These are phyloP conservation scores for Deroptyus accipitrinus DNA, from an alignment of 2,113 vertebrate species.

Conservation along the genomic window DNA sequence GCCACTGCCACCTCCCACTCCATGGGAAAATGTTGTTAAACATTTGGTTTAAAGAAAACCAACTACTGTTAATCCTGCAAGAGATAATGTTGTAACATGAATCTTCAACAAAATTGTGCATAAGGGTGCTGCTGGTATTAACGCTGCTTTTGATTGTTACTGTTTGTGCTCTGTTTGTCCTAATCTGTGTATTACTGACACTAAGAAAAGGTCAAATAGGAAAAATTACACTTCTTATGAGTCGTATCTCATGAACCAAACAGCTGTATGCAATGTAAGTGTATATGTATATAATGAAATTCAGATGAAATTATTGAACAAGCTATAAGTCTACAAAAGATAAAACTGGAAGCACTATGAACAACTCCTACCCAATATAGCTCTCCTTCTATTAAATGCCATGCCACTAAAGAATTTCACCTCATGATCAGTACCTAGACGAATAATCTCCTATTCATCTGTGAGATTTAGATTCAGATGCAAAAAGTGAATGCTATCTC, in stretches of 20 bases:
- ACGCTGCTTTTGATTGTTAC: background rate
- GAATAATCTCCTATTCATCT: background rate
- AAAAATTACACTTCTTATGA: background rate
- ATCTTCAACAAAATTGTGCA: background rate
- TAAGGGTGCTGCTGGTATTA: background rate
- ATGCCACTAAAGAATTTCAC: background rate
- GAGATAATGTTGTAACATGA: background rate
- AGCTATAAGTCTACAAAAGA: background rate
- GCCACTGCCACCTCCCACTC: background rate
- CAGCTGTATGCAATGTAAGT: background rate
- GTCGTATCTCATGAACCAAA: background rate
- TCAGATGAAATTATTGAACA: background rate
- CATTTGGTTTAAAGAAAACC: background rate
- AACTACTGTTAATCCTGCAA: background rate
- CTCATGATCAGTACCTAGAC: background rate
- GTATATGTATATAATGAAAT: background rate
- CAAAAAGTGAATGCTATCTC: background rate
- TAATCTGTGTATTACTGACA: background rate
- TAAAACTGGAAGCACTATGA: background rate
- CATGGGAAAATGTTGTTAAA: background rate
- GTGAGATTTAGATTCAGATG: background rate
- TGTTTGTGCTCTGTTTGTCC: background rate
- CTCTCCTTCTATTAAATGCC: background rate
- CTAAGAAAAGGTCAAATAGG: background rate
- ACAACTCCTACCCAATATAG: background rate